A percentile compares a stretch with the other conserved stretches of the same genome.
These are phyloP conservation scores for Apaloderma vittatum DNA, from an alignment of 2,113 vertebrate species.

Conservation along the genomic window DNA sequence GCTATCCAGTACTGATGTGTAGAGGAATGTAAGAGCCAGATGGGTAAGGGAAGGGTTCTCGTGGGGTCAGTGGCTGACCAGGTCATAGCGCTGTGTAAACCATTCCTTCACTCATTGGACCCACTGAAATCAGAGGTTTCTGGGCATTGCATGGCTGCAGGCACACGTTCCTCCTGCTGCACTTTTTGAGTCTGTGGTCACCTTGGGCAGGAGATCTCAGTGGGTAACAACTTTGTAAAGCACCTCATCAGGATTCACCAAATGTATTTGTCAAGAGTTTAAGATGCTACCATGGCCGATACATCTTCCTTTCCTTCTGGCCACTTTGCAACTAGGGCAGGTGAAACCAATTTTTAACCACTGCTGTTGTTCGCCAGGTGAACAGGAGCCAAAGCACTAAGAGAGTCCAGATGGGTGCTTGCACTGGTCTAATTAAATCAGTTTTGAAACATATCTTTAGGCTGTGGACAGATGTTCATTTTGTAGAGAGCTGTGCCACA, in stretches of 20 bases:
- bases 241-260: background rate
- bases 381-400: conserved; percentile 12
- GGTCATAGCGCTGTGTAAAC: background rate
- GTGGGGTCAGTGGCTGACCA: background rate
- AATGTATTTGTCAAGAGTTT: background rate
- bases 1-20: background rate
- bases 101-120: accelerated
- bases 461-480: conserved; percentile 63
- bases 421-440: conserved; percentile 42
- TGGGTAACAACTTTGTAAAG: accelerated
- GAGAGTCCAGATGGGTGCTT: conserved; percentile 58
- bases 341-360: background rate
- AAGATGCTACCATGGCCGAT: background rate
- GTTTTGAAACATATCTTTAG: conserved; percentile 44
- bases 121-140: background rate
- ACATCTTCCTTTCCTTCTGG: background rate
- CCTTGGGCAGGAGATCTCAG: background rate
- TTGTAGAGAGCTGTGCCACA: conserved; percentile 33
- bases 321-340: background rate
- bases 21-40: background rate
- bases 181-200: background rate
- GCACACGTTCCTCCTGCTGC: accelerated
- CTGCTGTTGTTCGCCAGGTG: background rate
- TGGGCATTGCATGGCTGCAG: background rate
- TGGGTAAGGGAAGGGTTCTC: background rate